phyloP scores from a whole-genome alignment of 2,888 invertebrate species.

The Drosophila mimetica region DNA sequence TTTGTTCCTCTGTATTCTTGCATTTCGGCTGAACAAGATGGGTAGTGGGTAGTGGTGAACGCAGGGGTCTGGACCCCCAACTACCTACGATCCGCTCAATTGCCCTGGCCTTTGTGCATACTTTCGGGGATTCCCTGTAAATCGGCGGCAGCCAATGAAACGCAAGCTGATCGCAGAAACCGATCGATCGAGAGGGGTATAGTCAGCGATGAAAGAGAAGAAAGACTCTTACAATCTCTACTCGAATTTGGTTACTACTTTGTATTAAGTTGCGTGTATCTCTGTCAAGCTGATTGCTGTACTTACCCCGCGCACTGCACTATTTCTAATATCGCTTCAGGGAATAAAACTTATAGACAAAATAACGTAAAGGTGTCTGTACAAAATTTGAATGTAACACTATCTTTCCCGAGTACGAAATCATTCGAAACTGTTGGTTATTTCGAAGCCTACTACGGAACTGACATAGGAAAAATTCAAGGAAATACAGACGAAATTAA shows the following conservation, averaged over 20 bases:
- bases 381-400: background rate
- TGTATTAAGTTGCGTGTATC: no score
- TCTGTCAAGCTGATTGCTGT: background rate
- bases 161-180: background rate
- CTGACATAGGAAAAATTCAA: background rate
- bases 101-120: slow-evolving; percentile 19
- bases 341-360: background rate
- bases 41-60: background rate
- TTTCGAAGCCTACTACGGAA: background rate
- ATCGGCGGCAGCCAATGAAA: background rate
- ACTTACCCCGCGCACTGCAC: background rate
- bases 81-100: slow-evolving; percentile 20
- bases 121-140: slow-evolving; percentile 19
- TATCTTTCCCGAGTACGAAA: background rate
- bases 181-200: background rate
- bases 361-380: background rate
- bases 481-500: background rate
- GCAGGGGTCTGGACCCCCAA: background rate
- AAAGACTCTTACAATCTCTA: no score
- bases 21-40: slow-evolving; percentile 2
- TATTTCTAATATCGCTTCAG: background rate
- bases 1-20: slow-evolving; percentile 20
- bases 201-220: background rate
- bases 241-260: no score
- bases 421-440: background rate